Conservation (phyloP, 2,888 invertebrate species). For the Napeogenes sylphis region DNA sequence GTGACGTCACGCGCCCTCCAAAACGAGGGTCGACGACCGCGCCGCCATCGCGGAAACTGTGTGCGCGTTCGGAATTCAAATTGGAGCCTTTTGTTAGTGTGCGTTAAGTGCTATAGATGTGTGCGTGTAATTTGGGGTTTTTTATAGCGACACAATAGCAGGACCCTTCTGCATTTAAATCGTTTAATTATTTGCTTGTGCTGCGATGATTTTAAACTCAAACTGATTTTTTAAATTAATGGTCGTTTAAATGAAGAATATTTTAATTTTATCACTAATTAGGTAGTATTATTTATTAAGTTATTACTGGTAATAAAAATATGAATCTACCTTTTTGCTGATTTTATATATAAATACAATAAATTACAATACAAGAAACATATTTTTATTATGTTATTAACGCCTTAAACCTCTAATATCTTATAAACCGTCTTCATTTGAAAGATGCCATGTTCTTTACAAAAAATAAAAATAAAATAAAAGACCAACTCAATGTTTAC, state of each 20-base stretch:
- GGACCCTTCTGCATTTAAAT: constrained; percentile 31
- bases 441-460: constrained; percentile 26
- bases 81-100: constrained; percentile 53
- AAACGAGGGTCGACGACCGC: constrained; percentile 68
- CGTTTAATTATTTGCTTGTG: constrained; percentile 28
- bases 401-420: no score
- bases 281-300: no score
- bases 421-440: not conserved
- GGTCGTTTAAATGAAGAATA: not conserved
- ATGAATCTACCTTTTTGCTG: no score
- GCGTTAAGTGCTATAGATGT: constrained; percentile 29
- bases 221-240: not conserved
- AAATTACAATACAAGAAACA: no score
- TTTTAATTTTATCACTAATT: no score
- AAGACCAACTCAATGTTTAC: constrained; percentile 27
- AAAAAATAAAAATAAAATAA: constrained; percentile 21
- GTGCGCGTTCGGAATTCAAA: constrained; percentile 74
- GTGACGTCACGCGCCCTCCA: constrained; percentile 76
- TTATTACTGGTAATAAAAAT: no score
- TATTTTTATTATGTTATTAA: no score
- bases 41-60: constrained; percentile 73
- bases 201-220: constrained; percentile 5
- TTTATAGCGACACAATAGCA: constrained; percentile 31
- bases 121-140: constrained; percentile 46
- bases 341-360: no score